Conservation (phyloP, 2,797 vertebrate genomes). For the Pteropus rufus region DNA sequence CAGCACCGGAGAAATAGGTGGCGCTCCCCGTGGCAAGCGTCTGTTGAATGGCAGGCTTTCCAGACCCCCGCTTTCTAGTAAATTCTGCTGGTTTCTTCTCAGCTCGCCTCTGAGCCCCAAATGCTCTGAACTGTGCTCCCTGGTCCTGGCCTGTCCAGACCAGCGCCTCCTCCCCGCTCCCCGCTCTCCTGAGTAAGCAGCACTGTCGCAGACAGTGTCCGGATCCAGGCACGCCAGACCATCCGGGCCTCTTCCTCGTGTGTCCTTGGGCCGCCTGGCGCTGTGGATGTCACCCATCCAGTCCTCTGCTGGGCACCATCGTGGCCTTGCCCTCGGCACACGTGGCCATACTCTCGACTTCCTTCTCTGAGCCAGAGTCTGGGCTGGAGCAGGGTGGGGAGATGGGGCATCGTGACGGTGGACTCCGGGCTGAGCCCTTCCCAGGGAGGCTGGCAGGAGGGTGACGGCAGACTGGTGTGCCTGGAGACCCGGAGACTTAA, state of each 20-base stretch:
- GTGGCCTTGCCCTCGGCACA: not conserved
- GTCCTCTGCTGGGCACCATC: not conserved
- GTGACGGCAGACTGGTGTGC: not conserved
- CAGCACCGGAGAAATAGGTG: no score
- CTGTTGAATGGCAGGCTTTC: no score
- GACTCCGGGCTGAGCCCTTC: not conserved
- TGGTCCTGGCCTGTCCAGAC: not conserved
- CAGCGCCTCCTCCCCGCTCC: no score
- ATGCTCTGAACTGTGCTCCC: no score
- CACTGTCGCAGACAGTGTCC: not conserved
- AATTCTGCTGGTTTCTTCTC: no score
- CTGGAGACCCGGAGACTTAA: not conserved
- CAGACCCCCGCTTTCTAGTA: no score
- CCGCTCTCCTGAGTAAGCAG: no score
- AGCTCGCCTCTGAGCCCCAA: no score
- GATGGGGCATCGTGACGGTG: not conserved
- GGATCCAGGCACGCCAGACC: not conserved
- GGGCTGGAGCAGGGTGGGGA: not conserved
- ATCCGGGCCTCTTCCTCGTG: rapidly evolving
- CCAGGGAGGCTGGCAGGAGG: no score
- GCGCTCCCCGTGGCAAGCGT: no score
- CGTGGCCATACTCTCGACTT: rapidly evolving
- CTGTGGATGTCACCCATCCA: no score
- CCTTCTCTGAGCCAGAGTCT: not conserved
- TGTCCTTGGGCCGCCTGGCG: no score